Base-by-base conservation (phyloP, 2,888 invertebrate species). In the Pyrrhia umbra region DNA sequence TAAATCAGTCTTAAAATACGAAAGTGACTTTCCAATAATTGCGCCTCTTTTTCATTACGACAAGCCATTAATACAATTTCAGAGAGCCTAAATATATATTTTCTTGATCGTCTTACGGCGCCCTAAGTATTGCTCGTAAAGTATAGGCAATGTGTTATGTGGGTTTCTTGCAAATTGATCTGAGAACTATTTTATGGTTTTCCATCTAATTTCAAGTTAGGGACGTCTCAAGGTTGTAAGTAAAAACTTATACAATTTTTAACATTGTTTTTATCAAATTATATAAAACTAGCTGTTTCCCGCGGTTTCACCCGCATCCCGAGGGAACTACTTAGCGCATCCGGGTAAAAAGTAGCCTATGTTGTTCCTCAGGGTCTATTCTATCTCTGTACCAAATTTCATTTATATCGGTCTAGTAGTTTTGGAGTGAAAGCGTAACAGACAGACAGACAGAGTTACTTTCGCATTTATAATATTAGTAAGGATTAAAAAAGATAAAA, bases 41-140 rank as follows among this genome's bases (percentile, higher is more conserved):
- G 47, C 39, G 46, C 9, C 18, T 5, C 23, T 68, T 60, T 65
- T 58, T 58, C 47, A 30, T 76, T 65, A 45, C 2, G 6, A 66
- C 21, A 40, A 25, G 13, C 30, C 40, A 49, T 60, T 54, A 60
- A 72, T 60, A 52, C 6, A 25, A 6, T 30, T 46, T 62, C 40
- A 21, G 37, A 27, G 20, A 6, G 20, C 25, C 21, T 52, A 5
- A 34, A 34, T n/a, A 34, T 34, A 43, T 25, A 43, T 62, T 58
- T 25, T 23, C 20, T 49, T 10, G 25, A 54, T 46, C 10, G 16
- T 45, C 16, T 55, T 13, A 30, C 16, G 8, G 18, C 30, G 37
- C n/a, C 37, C 16, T 27, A 34, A 39, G 16, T 10, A 34, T 13
- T 10, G 9, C n/a, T 62, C 40, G 23, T 27, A 68, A 39, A 45